Percentiles rank a stretch among this genome's conserved stretches.
Conservation (phyloP, 2,888 invertebrate genomes). For the Crocallis elinguaria region DNA sequence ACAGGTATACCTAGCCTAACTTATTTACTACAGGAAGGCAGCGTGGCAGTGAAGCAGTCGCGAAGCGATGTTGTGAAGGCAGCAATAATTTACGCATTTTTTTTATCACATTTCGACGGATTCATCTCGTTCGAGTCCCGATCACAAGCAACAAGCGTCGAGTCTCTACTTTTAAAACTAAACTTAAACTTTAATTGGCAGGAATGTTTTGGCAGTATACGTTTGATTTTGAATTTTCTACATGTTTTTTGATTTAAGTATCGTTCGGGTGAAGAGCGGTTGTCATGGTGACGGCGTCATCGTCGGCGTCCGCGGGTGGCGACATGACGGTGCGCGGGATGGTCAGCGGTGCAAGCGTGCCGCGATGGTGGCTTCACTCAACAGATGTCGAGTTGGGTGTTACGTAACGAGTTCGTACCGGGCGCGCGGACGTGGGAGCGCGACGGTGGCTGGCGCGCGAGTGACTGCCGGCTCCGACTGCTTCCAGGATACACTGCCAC, state of each 20-base stretch:
- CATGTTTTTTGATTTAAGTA: constrained; percentile 55
- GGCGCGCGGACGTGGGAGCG: constrained; percentile 61
- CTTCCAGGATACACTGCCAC: constrained; percentile 42
- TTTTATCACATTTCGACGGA: constrained; percentile 33
- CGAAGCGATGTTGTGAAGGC: constrained; percentile 63
- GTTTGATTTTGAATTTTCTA: constrained; percentile 51
- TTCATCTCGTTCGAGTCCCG: constrained; percentile 54
- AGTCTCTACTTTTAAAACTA: constrained; percentile 58
- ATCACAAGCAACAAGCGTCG: constrained; percentile 66
- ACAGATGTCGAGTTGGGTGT: constrained; percentile 74
- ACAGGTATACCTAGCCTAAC: constrained; percentile 54
- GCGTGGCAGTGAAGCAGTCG: constrained; percentile 66
- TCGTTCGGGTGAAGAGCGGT: constrained; percentile 55
- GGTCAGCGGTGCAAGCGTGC: constrained; percentile 77
- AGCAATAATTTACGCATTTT: constrained; percentile 47
- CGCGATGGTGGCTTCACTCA: constrained; percentile 67
- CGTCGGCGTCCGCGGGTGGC: constrained; percentile 51
- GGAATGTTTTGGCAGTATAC: constrained; percentile 59
- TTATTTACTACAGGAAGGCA: constrained; percentile 59
- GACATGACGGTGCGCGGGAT: constrained; percentile 69
- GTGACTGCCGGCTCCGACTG: constrained; percentile 48
- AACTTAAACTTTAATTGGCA: constrained; percentile 60
- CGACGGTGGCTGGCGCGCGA: constrained; percentile 73
- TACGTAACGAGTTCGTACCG: constrained; percentile 73
- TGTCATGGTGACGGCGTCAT: constrained; percentile 55